A percentile compares a stretch with the other conserved stretches of the same genome.
phyloP scores from a whole-genome alignment of 2,888 invertebrate species.

The Trissonchulus latispiculum region DNA sequence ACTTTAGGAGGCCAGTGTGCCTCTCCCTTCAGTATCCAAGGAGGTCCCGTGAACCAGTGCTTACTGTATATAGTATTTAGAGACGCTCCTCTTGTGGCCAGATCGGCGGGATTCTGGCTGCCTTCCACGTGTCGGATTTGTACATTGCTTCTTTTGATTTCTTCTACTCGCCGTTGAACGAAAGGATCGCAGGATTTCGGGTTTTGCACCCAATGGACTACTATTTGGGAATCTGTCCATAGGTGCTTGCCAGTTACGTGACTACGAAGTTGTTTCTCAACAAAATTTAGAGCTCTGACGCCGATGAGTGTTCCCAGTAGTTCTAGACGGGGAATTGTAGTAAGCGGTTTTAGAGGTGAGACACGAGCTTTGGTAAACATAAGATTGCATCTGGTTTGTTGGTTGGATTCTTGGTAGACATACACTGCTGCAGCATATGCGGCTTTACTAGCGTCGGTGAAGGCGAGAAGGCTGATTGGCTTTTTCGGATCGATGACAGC shows the following conservation, averaged over 20 bases:
- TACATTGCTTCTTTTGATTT: neutral
- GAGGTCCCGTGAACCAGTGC: too few species aligned
- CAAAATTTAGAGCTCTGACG: constrained; percentile 24
- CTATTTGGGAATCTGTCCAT: constrained; percentile 29
- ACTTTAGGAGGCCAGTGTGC: too few species aligned
- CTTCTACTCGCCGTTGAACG: constrained; percentile 4
- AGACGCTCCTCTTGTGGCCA: neutral
- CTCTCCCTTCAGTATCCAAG: too few species aligned
- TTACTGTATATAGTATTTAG: too few species aligned
- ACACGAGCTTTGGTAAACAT: constrained; percentile 28
- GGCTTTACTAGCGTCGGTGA: constrained; percentile 29
- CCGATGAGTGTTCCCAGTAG: constrained; percentile 22
- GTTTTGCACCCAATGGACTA: constrained; percentile 31
- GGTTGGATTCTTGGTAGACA: constrained; percentile 8
- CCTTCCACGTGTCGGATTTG: neutral
- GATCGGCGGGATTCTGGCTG: neutral
- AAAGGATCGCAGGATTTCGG: too few species aligned
- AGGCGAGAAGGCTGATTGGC: neutral
- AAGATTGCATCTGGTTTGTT: constrained; percentile 11
- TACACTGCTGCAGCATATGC: constrained; percentile 31
- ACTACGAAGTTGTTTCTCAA: constrained; percentile 27
- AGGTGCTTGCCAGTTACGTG: constrained; percentile 19
- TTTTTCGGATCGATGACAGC: too few species aligned
- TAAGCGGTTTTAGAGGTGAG: constrained; percentile 29
- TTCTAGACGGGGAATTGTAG: constrained; percentile 26